Conservation (phyloP, 2,113 vertebrate species). For the Tetrao urogallus region DNA sequence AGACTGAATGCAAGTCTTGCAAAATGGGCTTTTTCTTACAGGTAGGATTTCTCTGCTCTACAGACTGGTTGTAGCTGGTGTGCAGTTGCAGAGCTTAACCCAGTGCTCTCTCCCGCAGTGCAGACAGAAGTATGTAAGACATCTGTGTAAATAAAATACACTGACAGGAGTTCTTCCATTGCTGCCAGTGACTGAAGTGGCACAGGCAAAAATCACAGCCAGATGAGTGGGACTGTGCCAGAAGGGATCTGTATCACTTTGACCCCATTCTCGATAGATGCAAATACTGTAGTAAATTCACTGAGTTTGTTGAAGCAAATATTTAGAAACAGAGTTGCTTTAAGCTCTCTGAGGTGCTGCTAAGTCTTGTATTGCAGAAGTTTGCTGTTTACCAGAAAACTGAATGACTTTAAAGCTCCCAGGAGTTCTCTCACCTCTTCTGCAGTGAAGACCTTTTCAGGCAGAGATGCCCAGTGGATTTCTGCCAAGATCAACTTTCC, state of each 20-base stretch:
- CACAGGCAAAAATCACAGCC: not conserved
- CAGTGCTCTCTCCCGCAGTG: not conserved
- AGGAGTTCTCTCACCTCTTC: conserved; percentile 14
- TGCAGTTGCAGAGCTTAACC: not conserved
- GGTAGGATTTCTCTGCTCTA: not conserved
- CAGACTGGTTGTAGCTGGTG: not conserved
- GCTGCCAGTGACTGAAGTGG: not conserved
- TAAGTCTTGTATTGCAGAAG: not conserved
- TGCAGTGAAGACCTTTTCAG: not conserved
- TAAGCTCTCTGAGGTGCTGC: conserved; percentile 55
- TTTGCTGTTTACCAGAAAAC: conserved; percentile 44
- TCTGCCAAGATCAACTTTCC: conserved; percentile 64
- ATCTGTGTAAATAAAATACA: conserved; percentile 11
- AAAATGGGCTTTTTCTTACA: not conserved
- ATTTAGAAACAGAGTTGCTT: conserved; percentile 51
- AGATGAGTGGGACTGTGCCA: not conserved
- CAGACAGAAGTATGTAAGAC: not conserved
- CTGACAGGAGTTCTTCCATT: not conserved
- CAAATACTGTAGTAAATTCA: not conserved
- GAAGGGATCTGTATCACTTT: not conserved
- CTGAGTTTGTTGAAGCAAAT: not conserved
- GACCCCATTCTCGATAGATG: not conserved
- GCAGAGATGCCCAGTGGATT: conserved; percentile 15
- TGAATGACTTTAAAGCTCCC: not conserved
- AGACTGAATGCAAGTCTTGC: not conserved